A percentile compares a stretch with the other conserved stretches of the same genome.
phyloP scores from a whole-genome alignment of 92 coral and sea anemone species.

The Nematostella vectensis region DNA sequence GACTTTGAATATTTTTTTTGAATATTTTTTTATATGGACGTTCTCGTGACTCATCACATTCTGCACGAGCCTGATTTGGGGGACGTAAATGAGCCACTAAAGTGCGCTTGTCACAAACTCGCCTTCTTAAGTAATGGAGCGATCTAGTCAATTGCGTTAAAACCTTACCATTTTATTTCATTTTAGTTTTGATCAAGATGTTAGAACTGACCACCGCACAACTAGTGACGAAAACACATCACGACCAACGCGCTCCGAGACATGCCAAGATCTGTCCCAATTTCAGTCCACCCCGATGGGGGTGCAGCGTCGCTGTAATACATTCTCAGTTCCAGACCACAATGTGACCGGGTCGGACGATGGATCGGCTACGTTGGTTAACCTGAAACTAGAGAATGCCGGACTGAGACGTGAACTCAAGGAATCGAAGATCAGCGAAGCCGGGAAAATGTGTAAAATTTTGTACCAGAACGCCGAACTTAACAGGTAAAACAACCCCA shows the following conservation, averaged over 20 bases:
- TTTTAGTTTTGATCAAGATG: too few species aligned
- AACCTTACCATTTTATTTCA: too few species aligned
- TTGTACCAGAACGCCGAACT: slow-evolving; percentile 60
- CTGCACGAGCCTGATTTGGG: too few species aligned
- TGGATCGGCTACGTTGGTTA: not conserved
- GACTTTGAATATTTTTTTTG: too few species aligned
- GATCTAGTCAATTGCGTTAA: too few species aligned
- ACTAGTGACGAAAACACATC: not conserved
- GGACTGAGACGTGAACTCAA: slow-evolving; percentile 44
- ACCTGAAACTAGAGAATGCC: slow-evolving; percentile 48
- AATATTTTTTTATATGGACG: too few species aligned
- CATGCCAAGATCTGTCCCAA: slow-evolving; percentile 24
- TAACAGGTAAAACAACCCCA: slow-evolving; percentile 39
- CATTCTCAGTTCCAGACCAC: slow-evolving; percentile 15
- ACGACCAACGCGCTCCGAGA: slow-evolving; percentile 36
- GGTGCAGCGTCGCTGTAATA: slow-evolving; percentile 23
- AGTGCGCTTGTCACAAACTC: too few species aligned
- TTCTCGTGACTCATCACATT: too few species aligned
- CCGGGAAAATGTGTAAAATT: slow-evolving; percentile 70
- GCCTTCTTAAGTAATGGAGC: too few species aligned
- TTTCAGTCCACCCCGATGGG: slow-evolving; percentile 5
- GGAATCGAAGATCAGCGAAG: slow-evolving; percentile 53
- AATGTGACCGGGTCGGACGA: not conserved
- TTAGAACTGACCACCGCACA: not conserved
- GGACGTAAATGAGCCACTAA: too few species aligned